Conservation (phyloP, 2,113 vertebrate genomes). For the Crotophaga sulcirostris region DNA sequence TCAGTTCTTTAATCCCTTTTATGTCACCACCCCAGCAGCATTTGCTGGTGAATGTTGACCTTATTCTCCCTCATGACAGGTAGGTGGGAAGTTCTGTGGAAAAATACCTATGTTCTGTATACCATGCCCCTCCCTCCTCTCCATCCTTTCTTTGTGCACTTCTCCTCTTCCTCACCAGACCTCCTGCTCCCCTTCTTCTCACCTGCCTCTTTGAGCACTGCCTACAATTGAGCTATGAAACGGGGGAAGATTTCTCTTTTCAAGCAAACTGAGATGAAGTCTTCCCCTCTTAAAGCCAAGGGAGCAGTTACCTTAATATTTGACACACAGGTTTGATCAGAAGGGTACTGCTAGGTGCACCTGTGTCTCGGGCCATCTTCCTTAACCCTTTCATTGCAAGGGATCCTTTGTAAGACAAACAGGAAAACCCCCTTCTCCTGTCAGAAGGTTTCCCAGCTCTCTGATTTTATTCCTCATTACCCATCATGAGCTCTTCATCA, state of each 20-base stretch:
- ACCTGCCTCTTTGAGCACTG: not conserved
- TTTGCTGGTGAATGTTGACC: not conserved
- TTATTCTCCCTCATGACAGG: not conserved
- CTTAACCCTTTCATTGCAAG: not conserved
- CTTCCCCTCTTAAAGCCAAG: not conserved
- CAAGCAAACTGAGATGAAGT: not conserved
- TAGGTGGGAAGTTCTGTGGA: not conserved
- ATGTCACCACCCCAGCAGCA: not conserved
- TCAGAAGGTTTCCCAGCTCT: not conserved
- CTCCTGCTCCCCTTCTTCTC: not conserved
- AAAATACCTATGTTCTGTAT: not conserved
- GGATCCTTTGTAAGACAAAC: not conserved
- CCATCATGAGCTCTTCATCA: not conserved
- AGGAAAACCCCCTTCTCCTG: not conserved
- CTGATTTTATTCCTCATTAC: not conserved
- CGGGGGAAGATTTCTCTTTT: not conserved
- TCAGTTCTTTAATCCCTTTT: not conserved
- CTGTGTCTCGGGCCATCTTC: not conserved
- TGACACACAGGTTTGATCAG: not conserved
- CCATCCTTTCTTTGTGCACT: fast-evolving
- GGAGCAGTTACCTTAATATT: not conserved
- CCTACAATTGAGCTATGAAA: not conserved
- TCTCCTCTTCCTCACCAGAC: not conserved
- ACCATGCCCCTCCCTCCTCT: not conserved
- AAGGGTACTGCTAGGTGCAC: not conserved